Base-by-base conservation (phyloP, 1,140 invertebrate genomes). In the Frieseomelitta varia region DNA sequence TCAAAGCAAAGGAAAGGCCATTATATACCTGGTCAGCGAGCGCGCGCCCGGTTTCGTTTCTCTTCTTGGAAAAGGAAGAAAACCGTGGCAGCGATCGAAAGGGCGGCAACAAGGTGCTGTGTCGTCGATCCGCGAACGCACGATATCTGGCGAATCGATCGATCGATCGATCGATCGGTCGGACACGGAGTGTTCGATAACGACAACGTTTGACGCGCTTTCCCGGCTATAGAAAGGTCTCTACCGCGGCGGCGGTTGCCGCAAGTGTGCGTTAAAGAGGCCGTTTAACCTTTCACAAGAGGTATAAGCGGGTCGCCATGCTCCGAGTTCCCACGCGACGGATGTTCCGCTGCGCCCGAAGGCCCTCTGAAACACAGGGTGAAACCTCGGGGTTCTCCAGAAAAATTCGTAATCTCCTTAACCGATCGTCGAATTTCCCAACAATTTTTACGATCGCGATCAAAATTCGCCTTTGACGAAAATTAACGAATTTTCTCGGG, bases 221-320 rank as follows among this genome's bases (percentile, higher is more conserved):
- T 89, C 85, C 73, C 75, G 77, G 58, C 81, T 88, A 88, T 90
- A 90, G 89, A 91, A 90, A 90, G 85, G 87, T 88, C 87, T 90
- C 81, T 63, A 6, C 39, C 77, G 71, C 68, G 39, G 55, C 39
- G 81, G 55, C 21, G 65, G 81, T 82, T 87, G 83, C 77, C 77
- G 83, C 86, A 78, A 81, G 79, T 89, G 90, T 87, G 91, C 89
- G 90, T 90, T 91, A 91, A 91, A 91, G 86, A 91, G 89, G 85
- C 87, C 89, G 89, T 90, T 91, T 91, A 91, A 91, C 90, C 90
- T 91, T 91, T 91, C 85, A 89, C 82, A 87, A 83, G 82, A 56
- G 58, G 81, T 86, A 87, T 85, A 90, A 90, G 83, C 89, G 79
- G 89, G 89, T 90, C 89, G 88, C 89, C 89, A 90, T 87, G 78